Conservation (phyloP, 2,888 invertebrate species). For the Hermaeophaga mercurialis region DNA sequence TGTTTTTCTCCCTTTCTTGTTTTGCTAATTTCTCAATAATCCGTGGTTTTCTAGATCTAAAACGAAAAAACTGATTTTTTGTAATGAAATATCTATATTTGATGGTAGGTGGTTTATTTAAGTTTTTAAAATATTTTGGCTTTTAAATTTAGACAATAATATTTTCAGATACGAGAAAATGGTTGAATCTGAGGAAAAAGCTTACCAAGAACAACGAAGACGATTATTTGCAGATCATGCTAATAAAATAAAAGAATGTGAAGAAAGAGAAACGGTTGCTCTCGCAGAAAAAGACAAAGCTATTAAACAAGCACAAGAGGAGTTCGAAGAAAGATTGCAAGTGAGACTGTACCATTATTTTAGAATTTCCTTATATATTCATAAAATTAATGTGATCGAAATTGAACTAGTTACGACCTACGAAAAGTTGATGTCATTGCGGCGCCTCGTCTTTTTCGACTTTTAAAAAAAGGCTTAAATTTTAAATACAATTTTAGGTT, state of each 20-base stretch:
- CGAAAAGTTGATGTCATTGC: no score
- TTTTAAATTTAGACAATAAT: neutral
- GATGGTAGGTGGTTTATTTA: no score
- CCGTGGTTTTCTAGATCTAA: neutral
- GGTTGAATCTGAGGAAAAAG: conserved; percentile 62
- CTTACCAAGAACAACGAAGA: conserved; percentile 62
- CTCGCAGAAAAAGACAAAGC: conserved; percentile 58
- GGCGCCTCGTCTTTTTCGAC: no score
- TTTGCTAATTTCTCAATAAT: neutral
- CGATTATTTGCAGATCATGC: conserved; percentile 60
- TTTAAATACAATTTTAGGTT: conserved; percentile 51
- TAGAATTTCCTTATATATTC: neutral
- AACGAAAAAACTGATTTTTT: no score
- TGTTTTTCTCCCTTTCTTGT: no score
- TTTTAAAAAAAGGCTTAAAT: no score
- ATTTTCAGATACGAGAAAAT: conserved; percentile 60
- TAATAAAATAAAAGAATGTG: conserved; percentile 56
- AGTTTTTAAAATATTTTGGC: neutral
- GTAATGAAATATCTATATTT: no score
- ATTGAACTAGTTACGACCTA: no score
- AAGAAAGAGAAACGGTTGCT: conserved; percentile 56
- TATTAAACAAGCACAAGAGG: conserved; percentile 59
- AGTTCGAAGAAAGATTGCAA: conserved; percentile 61
- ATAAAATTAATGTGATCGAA: no score
- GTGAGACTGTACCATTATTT: conserved; percentile 37